phyloP scores from a whole-genome alignment of 37 sponge, comb jelly and placozoan genomes.

The Spongilla lacustris region DNA sequence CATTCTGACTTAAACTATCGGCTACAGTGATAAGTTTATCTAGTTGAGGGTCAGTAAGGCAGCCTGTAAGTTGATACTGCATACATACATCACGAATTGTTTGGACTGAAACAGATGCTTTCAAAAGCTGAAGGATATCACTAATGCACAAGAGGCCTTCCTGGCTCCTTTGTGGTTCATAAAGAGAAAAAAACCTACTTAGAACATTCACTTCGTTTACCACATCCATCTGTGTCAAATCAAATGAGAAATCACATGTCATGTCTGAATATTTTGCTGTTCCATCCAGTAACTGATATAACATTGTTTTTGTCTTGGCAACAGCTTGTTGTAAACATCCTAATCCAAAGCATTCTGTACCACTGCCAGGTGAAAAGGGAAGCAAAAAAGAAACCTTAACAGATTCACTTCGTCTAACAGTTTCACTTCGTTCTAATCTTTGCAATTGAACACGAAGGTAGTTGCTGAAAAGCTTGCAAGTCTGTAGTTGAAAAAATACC shows the following conservation, averaged over 20 bases:
- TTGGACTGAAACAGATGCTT: conserved; percentile 53
- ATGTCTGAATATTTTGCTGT: conserved; percentile 63
- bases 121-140: conserved; percentile 71
- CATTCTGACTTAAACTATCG: conserved; percentile 12
- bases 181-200: conserved; percentile 8
- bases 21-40: conserved; percentile 46
- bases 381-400: background rate
- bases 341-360: background rate
- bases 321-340: conserved; percentile 27
- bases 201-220: conserved; percentile 56
- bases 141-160: conserved; percentile 51
- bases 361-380: background rate
- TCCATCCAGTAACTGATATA: conserved; percentile 50
- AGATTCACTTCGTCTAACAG: background rate
- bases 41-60: conserved; percentile 55
- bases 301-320: conserved; percentile 29
- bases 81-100: conserved; percentile 62
- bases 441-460: conserved; percentile 49
- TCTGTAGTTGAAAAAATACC: conserved; percentile 56
- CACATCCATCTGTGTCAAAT: conserved; percentile 39
- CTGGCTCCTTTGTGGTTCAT: background rate
- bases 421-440: too few species aligned
- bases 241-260: conserved; percentile 27
- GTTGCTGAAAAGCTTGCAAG: conserved; percentile 63
- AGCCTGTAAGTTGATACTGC: conserved; percentile 61